A percentile compares a stretch with the other conserved stretches of the same genome.
Conservation (phyloP, 2,888 invertebrate genomes). For the Cancer borealis region DNA sequence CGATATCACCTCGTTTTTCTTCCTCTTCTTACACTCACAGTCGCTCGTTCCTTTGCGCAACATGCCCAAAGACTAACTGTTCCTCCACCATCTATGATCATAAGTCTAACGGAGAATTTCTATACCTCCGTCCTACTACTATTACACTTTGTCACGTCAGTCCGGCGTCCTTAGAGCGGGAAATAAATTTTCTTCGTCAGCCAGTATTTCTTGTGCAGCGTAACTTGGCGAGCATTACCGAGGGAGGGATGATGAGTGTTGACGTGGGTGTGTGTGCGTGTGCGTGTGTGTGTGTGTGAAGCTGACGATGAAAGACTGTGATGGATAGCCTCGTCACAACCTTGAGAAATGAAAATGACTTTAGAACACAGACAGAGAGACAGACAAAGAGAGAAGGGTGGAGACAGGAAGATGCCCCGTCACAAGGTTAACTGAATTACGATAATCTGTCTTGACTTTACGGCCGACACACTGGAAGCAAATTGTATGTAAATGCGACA, state of each 20-base stretch:
- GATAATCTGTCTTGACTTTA: slow-evolving; percentile 2
- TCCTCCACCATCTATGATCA: neutral
- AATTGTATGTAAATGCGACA: slow-evolving; percentile 20
- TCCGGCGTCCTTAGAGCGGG: neutral
- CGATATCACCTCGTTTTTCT: neutral
- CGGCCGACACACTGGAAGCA: slow-evolving; percentile 15
- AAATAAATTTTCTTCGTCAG: neutral
- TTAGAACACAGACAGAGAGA: neutral
- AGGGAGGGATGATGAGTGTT: neutral
- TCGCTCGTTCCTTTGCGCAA: neutral
- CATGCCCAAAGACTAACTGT: neutral
- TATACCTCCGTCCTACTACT: neutral
- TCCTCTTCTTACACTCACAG: neutral
- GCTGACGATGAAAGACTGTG: neutral
- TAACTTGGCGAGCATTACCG: neutral
- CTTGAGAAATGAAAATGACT: slow-evolving; percentile 10
- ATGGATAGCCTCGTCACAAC: neutral
- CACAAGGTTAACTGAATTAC: neutral
- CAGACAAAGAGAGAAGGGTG: neutral
- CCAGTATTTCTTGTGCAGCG: neutral
- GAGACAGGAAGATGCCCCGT: neutral
- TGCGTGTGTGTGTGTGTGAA: neutral
- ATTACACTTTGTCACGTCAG: neutral
- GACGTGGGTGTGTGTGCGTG: neutral
- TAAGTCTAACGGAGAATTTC: neutral